Conservation (phyloP, 2,888 invertebrate species). For the Dromius quadrimaculatus region DNA sequence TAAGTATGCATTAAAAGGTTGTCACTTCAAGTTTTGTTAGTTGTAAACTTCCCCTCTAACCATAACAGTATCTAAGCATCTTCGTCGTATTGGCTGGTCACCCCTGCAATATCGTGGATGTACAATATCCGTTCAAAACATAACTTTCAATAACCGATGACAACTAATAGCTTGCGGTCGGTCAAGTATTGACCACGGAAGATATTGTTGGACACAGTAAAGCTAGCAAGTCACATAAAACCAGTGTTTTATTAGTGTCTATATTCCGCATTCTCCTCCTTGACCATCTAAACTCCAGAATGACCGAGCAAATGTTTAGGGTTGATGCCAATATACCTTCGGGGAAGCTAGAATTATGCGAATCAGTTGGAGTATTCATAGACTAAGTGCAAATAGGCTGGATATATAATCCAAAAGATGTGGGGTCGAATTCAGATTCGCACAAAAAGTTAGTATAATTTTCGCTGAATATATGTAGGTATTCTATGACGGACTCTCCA, state of each 20-base stretch:
- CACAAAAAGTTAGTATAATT: too few relatives aligned
- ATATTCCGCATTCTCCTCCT: background rate
- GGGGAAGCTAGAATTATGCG: background rate
- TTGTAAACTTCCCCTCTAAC: too few relatives aligned
- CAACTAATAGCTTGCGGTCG: conserved; percentile 59
- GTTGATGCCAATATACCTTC: conserved; percentile 14
- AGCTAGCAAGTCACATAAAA: conserved; percentile 42
- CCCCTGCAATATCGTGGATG: conserved; percentile 13
- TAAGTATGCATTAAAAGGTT: too few relatives aligned
- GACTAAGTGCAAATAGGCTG: too few relatives aligned
- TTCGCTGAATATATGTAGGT: too few relatives aligned
- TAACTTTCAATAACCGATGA: conserved; percentile 63
- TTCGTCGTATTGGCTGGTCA: background rate
- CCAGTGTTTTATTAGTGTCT: conserved; percentile 41
- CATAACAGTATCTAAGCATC: too few relatives aligned
- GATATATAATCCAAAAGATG: too few relatives aligned
- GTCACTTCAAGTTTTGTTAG: too few relatives aligned
- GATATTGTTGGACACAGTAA: conserved; percentile 42
- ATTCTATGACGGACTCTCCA: too few relatives aligned
- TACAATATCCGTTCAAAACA: conserved; percentile 55
- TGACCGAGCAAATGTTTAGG: conserved; percentile 4
- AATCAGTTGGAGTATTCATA: too few relatives aligned
- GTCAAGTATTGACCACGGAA: conserved; percentile 43
- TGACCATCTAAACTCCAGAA: background rate
- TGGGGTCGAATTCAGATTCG: too few relatives aligned